These are phyloP conservation scores for Lathronympha strigana DNA, from an alignment of 2,888 invertebrate genomes.

Conservation along the genomic window DNA sequence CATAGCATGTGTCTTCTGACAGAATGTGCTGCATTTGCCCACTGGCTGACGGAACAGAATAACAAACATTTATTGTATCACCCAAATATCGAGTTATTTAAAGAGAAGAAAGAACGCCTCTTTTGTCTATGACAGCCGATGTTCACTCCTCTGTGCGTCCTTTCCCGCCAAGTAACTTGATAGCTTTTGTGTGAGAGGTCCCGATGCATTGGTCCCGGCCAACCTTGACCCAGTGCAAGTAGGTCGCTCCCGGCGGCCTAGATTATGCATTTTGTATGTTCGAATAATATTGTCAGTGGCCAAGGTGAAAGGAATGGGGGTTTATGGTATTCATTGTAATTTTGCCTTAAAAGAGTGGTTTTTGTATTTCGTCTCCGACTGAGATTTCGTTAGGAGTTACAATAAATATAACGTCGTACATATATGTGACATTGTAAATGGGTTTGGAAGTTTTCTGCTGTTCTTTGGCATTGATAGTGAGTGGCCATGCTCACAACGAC, in stretches of 20 bases:
- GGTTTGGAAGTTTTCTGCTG: no score
- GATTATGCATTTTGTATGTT: constrained; percentile 37
- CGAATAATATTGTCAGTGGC: constrained; percentile 17
- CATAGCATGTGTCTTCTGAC: no score
- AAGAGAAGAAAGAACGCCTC: no score
- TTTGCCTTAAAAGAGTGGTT: not conserved
- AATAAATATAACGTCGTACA: no score
- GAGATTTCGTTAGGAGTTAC: not conserved
- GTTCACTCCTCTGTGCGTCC: not conserved
- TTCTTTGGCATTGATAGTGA: no score
- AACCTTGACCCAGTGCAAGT: constrained; percentile 37
- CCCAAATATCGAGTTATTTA: no score
- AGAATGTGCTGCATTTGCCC: no score
- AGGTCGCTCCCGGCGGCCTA: constrained; percentile 32
- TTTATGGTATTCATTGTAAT: not conserved
- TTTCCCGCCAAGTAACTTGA: constrained; percentile 6
- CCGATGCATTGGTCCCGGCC: constrained; percentile 29
- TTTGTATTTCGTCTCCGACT: not conserved
- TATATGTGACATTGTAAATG: no score
- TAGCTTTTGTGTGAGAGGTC: constrained; percentile 15
- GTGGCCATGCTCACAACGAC: no score
- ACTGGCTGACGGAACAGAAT: no score
- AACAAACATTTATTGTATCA: no score
- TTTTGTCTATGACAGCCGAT: not conserved
- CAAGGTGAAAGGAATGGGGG: constrained; percentile 9